Percentiles rank a stretch among this genome's conserved stretches.
phyloP scores from a whole-genome alignment of 2,113 vertebrate genomes.

The Gymnogyps californianus region DNA sequence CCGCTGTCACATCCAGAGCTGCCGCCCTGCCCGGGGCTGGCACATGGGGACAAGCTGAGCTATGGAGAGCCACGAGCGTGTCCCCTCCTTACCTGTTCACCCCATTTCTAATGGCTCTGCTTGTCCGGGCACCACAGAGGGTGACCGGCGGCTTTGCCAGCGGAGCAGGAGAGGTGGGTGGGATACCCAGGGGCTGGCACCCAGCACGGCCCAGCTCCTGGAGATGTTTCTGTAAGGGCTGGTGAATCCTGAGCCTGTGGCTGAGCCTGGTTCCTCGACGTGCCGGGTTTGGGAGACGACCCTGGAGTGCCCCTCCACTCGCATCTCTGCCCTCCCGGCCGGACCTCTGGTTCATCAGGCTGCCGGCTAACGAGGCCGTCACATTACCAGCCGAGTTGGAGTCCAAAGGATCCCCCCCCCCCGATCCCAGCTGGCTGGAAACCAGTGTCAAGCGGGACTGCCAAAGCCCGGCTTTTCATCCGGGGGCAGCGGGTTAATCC shows the following conservation, averaged over 20 bases:
- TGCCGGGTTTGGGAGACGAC: rapidly evolving
- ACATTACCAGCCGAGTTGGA: neutral
- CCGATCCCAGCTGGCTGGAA: neutral
- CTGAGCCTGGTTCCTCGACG: neutral
- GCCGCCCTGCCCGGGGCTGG: neutral
- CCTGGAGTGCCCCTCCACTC: neutral
- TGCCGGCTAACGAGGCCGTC: rapidly evolving
- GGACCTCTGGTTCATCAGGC: neutral
- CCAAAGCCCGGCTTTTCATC: neutral
- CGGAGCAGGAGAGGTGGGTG: neutral
- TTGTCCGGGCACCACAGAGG: neutral
- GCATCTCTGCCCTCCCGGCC: rapidly evolving
- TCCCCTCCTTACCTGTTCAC: neutral
- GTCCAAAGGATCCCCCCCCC: neutral
- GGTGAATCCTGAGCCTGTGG: neutral
- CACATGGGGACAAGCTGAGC: neutral
- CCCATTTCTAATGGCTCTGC: neutral
- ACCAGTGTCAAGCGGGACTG: neutral
- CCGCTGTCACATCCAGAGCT: neutral
- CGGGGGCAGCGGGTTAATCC: neutral
- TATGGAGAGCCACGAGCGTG: rapidly evolving
- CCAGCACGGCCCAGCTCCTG: neutral
- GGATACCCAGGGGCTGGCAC: neutral
- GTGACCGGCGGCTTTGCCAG: neutral
- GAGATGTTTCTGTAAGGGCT: neutral